These are phyloP conservation scores for Dolichallabes microphthalmus DNA, from an alignment of 2,113 vertebrate species.

Conservation along the genomic window DNA sequence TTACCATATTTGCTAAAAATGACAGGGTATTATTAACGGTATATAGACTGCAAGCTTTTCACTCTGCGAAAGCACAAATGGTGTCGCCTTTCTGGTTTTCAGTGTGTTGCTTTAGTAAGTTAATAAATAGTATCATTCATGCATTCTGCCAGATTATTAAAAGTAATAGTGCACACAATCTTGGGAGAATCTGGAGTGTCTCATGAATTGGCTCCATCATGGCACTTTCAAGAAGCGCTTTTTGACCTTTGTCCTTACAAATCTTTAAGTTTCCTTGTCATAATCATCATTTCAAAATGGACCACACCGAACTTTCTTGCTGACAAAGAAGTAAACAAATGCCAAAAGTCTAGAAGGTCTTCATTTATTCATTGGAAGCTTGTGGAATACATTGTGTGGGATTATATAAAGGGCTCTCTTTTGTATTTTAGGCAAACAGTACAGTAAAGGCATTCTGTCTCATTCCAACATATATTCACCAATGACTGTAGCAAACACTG, in stretches of 20 bases:
- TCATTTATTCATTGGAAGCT: slow-evolving; percentile 53
- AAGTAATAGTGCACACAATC: background rate
- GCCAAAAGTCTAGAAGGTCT: background rate
- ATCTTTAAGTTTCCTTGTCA: background rate
- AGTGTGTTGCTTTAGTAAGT: background rate
- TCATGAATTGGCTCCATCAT: background rate
- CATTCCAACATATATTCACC: slow-evolving; percentile 14
- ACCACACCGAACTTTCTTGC: background rate
- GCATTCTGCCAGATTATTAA: background rate
- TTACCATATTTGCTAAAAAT: background rate
- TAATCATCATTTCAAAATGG: background rate
- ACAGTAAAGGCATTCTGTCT: slow-evolving; percentile 19
- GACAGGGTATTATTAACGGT: background rate
- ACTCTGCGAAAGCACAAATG: background rate
- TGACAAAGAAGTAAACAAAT: slow-evolving; percentile 6
- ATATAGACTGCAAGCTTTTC: background rate
- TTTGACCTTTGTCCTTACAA: background rate
- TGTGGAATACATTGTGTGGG: slow-evolving; percentile 54
- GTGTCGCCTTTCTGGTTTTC: background rate
- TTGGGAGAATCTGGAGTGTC: background rate
- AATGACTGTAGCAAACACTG: background rate
- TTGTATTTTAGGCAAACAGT: slow-evolving; percentile 24
- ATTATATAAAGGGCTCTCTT: slow-evolving; percentile 38
- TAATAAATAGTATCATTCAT: background rate
- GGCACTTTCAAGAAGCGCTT: background rate